phyloP scores from a whole-genome alignment of 2,113 vertebrate species.

The Macrotis lagotis region DNA sequence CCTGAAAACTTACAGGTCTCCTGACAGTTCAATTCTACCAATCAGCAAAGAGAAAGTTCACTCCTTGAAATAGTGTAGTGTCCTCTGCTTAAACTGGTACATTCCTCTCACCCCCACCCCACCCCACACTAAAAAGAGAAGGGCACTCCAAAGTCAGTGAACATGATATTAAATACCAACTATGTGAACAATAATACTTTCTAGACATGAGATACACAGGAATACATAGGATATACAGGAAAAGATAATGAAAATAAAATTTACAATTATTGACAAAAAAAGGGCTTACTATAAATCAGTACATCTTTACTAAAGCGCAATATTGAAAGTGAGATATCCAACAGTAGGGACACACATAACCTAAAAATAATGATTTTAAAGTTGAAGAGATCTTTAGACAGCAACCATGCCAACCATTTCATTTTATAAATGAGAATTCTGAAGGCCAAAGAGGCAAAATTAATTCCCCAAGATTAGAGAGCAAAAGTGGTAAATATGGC shows the following conservation, averaged over 20 bases:
- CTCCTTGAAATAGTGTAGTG: not conserved
- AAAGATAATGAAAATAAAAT: slow-evolving; percentile 28
- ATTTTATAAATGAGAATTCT: not conserved
- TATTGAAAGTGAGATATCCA: slow-evolving; percentile 46
- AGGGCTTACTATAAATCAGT: slow-evolving; percentile 9
- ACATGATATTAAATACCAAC: not conserved
- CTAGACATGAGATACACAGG: not conserved
- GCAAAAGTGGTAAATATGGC: slow-evolving; percentile 37
- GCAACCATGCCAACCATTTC: not conserved
- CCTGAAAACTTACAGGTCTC: not conserved
- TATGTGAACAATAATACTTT: not conserved
- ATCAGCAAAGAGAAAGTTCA: not conserved
- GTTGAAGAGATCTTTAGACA: not conserved
- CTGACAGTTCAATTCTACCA: not conserved
- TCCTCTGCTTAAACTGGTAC: not conserved
- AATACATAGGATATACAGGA: not conserved
- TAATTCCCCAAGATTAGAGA: slow-evolving; percentile 17
- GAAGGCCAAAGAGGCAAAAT: slow-evolving; percentile 52
- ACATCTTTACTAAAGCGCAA: not conserved
- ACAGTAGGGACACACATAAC: not conserved
- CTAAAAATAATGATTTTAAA: not conserved
- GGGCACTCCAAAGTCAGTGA: slow-evolving; percentile 4
- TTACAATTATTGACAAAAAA: slow-evolving; percentile 19
- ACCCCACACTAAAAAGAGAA: not conserved
- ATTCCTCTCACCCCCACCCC: not conserved